Base-by-base conservation (phyloP, 2,888 invertebrate genomes). In the Tinea trinotella region DNA sequence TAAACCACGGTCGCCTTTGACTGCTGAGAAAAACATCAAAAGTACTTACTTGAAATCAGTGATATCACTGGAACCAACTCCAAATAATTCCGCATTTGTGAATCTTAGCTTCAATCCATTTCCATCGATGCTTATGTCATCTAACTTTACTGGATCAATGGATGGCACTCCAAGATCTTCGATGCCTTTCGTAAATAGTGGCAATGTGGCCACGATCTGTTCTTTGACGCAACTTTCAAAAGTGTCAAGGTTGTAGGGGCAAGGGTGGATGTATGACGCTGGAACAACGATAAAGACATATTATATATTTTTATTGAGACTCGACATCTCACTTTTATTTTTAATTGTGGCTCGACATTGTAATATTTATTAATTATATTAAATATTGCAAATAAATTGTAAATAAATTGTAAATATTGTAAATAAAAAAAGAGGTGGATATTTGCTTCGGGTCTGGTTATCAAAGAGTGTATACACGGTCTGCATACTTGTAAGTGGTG, bases 201-300 rank as follows among this genome's bases (percentile, higher is more conserved):
- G 71, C 0, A 85, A 63, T 53, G 67, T 62, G 2, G 56, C 59
- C 30, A 65, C 61, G 15, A 84, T 82, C 57, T 82, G 76, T 50
- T 67, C 59, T 55, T 63, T 74, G 4, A 84, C 53, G 60, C 86
- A 87, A 0, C 59, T 56, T 0, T 56, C 54, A 18, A 84, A 67
- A 0, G 71, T 60, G 12, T 55, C 53, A 40, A 66, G 65, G 1
- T 62, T 60, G 1, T 67, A 59, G 34, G 70, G 62, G 60, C 86
- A 86, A 9, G 74, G 72, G 10, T 62, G 62, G 17, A 85, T 77
- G 66, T 76, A 84, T 7, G 75, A 57, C 9, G 85, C 86, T 86
- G 71, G 2, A 79, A 79, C 19, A 46, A 46, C 7, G 7, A n/a
- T 30, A 30, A 30, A 2, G n/a, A 30, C 7, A 22, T 10, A 7